These are phyloP conservation scores for Coremacera marginata DNA, from an alignment of 2,888 invertebrate species.

Conservation along the genomic window DNA sequence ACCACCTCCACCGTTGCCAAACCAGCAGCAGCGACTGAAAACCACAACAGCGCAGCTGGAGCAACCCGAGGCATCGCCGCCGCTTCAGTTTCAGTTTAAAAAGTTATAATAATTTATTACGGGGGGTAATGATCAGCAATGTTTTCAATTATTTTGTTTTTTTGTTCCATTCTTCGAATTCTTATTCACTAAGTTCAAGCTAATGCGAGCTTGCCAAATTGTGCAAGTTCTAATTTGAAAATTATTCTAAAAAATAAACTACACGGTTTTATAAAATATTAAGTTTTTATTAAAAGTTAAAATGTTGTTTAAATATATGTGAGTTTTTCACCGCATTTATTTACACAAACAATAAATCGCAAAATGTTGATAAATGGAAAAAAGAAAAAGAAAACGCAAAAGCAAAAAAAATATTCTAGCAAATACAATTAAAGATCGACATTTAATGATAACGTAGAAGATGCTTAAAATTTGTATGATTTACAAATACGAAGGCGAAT, in stretches of 20 bases:
- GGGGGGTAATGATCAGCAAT: conserved; percentile 34
- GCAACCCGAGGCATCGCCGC: background rate
- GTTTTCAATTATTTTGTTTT: background rate
- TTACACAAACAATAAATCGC: conserved; percentile 29
- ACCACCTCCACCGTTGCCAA: conserved; percentile 38
- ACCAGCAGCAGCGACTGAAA: background rate
- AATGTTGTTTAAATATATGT: conserved; percentile 28
- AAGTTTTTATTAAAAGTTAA: conserved; percentile 38
- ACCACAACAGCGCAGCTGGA: conserved; percentile 7
- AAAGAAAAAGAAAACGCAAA: background rate
- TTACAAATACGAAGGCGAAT: conserved; percentile 19
- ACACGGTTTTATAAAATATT: conserved; percentile 29
- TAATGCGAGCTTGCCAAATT: background rate
- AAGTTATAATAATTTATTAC: conserved; percentile 12
- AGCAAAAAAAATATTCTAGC: background rate
- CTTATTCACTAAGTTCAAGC: conserved; percentile 24
- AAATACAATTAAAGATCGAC: background rate
- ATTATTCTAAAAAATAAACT: conserved; percentile 25
- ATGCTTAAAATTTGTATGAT: background rate
- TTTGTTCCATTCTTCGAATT: background rate
- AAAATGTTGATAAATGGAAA: background rate
- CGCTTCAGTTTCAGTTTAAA: conserved; percentile 18
- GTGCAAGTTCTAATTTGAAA: background rate
- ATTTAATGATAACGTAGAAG: background rate
- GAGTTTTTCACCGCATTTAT: conserved; percentile 27